phyloP scores from a whole-genome alignment of 2,888 invertebrate genomes.

The Brenthis ino region DNA sequence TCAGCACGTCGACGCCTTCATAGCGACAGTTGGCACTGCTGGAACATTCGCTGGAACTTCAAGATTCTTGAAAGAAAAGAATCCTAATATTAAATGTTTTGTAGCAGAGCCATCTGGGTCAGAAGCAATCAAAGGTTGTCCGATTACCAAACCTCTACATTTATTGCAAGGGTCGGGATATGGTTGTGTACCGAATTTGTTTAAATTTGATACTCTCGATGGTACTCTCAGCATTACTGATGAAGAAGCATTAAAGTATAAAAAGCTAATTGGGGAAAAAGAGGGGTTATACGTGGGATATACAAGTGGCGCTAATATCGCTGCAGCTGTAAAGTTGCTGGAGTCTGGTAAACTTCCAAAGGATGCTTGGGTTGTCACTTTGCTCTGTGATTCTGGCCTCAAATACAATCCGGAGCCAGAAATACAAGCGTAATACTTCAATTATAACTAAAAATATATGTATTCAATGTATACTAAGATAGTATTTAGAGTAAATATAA shows the following conservation, averaged over 20 bases:
- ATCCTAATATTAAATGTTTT: constrained; percentile 59
- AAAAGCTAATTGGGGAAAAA: constrained; percentile 63
- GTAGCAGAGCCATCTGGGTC: constrained; percentile 73
- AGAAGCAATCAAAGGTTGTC: constrained; percentile 67
- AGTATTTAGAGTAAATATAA: background rate
- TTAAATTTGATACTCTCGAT: constrained; percentile 67
- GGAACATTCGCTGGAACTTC: constrained; percentile 71
- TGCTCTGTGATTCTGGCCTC: constrained; percentile 67
- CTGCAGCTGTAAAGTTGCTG: constrained; percentile 69
- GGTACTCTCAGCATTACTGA: constrained; percentile 67
- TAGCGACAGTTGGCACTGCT: constrained; percentile 71
- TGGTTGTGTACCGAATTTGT: constrained; percentile 67
- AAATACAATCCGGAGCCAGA: constrained; percentile 69
- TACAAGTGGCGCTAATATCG: constrained; percentile 74
- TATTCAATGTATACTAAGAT: background rate
- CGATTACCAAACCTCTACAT: constrained; percentile 71
- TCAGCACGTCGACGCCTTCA: constrained; percentile 67
- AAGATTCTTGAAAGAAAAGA: constrained; percentile 68
- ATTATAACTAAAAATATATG: background rate
- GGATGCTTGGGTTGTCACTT: constrained; percentile 71
- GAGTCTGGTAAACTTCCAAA: constrained; percentile 63
- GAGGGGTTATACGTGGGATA: constrained; percentile 75
- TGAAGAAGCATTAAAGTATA: constrained; percentile 65
- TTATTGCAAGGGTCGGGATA: constrained; percentile 75
- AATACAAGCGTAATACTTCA: constrained; percentile 37